Conservation (phyloP, 2,113 vertebrate species). For the Zapus hudsonius region DNA sequence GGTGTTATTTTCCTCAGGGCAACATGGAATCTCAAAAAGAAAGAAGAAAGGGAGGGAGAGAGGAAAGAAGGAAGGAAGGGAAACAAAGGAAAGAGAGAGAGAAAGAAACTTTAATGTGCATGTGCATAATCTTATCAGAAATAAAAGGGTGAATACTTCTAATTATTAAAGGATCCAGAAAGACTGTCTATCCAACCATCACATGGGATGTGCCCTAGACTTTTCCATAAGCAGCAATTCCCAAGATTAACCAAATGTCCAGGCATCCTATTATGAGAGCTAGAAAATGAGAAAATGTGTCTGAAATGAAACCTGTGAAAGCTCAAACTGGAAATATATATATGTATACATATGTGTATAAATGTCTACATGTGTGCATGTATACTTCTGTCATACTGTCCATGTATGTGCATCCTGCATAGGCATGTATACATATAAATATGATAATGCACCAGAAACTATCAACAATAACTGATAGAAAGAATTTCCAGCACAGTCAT, state of each 20-base stretch:
- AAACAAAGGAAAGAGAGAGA: not conserved
- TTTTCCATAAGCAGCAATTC: not conserved
- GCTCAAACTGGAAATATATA: not conserved
- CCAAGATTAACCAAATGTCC: not conserved
- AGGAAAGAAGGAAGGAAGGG: not conserved
- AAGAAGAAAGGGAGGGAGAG: not conserved
- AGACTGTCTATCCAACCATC: not conserved
- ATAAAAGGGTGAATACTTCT: not conserved
- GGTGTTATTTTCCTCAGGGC: not conserved
- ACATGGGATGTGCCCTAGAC: not conserved
- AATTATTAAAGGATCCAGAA: not conserved
- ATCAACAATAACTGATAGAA: not conserved
- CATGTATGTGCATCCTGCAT: not conserved
- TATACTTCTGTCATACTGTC: not conserved
- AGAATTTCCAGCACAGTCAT: conserved; percentile 3
- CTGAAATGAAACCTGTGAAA: not conserved
- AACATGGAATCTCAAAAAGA: not conserved
- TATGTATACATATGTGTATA: not conserved
- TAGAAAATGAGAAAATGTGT: not conserved
- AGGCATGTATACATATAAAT: not conserved
- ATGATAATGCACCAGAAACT: not conserved
- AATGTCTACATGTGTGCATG: not conserved
- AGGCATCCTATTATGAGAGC: not conserved
- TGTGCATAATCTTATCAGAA: not conserved
- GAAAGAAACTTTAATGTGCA: not conserved